These are phyloP conservation scores for Idaea aversata DNA, from an alignment of 2,888 invertebrate genomes.

Conservation along the genomic window DNA sequence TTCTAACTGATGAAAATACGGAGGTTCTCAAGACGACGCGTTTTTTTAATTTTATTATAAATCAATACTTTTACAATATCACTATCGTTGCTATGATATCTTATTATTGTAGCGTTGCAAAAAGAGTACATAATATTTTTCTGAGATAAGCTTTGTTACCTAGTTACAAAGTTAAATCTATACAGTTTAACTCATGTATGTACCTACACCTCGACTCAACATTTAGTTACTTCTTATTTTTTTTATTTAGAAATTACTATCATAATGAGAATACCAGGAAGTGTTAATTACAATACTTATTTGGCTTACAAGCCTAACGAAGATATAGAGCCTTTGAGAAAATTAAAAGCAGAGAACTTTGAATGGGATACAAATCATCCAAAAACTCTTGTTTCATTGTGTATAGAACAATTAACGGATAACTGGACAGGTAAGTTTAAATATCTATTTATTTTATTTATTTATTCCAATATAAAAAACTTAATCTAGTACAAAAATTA, in stretches of 20 bases:
- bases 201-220: background rate
- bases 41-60: too few relatives aligned
- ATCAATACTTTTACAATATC: background rate
- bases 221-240: background rate
- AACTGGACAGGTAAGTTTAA: constrained; percentile 63
- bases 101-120: too few relatives aligned
- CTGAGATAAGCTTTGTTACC: too few relatives aligned
- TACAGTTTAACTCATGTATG: too few relatives aligned
- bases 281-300: constrained; percentile 62
- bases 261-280: constrained; percentile 57
- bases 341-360: constrained; percentile 74
- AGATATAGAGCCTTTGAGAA: constrained; percentile 60
- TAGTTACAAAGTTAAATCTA: too few relatives aligned
- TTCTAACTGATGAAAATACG: too few relatives aligned
- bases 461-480: too few relatives aligned
- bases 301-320: constrained; percentile 62
- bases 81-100: background rate
- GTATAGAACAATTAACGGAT: constrained; percentile 70
- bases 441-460: too few relatives aligned
- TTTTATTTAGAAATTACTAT: background rate
- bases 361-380: constrained; percentile 73
- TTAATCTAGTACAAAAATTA: too few relatives aligned
- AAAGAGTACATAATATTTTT: background rate
- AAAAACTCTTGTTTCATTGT: constrained; percentile 66
- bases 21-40: too few relatives aligned